Percentiles rank a stretch among this genome's conserved stretches.
Conservation (phyloP, 2,797 vertebrate species). For the Enteromius anoplus region DNA sequence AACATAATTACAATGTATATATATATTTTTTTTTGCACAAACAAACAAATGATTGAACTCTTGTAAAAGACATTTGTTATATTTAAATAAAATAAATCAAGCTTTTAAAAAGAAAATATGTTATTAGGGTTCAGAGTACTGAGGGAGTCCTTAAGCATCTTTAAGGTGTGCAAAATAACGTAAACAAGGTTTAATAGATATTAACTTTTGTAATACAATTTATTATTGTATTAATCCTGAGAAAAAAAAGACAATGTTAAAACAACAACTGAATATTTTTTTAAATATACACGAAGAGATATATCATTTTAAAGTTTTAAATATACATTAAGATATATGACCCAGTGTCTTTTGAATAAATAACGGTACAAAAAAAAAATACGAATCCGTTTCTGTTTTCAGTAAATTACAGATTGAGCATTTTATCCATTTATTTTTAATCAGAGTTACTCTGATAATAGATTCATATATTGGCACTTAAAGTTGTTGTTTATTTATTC, state of each 20-base stretch:
- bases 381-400: neutral
- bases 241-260: neutral
- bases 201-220: neutral
- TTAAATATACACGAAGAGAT: neutral
- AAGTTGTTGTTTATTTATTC: neutral
- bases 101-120: neutral
- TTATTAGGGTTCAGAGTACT: neutral
- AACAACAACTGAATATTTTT: neutral
- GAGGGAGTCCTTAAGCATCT: neutral
- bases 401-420: neutral
- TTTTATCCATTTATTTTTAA: neutral
- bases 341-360: neutral
- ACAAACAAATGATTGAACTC: neutral
- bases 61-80: neutral
- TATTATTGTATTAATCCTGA: neutral
- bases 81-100: neutral
- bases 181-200: neutral
- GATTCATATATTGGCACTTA: neutral
- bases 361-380: neutral
- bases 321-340: neutral
- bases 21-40: neutral
- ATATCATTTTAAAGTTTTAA: neutral
- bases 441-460: neutral
- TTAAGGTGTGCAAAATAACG: neutral
- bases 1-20: too few species aligned